Conservation (phyloP, 2,113 vertebrate species). For the Siphamia tubifer region DNA sequence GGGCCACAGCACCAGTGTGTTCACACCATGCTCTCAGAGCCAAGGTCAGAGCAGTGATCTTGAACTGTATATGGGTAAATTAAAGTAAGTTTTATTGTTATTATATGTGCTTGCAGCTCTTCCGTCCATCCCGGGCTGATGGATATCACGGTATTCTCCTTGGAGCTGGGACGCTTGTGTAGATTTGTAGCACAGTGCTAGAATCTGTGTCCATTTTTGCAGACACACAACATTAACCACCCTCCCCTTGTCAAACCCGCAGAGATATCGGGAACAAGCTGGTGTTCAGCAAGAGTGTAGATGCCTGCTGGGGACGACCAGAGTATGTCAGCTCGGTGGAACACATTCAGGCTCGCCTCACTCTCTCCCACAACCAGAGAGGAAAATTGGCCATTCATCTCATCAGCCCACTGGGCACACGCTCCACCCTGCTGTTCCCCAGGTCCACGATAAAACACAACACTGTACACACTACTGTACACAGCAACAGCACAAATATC, state of each 20-base stretch:
- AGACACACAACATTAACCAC: constrained; percentile 60
- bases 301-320: constrained; percentile 87
- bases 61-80: constrained; percentile 1
- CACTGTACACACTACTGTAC: background rate
- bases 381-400: constrained; percentile 95
- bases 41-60: constrained; percentile 77
- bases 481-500: background rate
- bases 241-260: constrained; percentile 39
- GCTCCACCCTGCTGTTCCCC: constrained; percentile 90
- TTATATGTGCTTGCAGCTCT: constrained; percentile 1
- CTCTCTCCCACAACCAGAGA: constrained; percentile 91
- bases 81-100: background rate
- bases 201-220: constrained; percentile 38
- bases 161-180: background rate
- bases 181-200: constrained; percentile 8
- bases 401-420: constrained; percentile 93
- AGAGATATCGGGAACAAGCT: constrained; percentile 92
- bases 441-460: constrained; percentile 77
- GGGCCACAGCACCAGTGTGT: constrained; percentile 90
- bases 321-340: constrained; percentile 89
- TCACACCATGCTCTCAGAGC: constrained; percentile 86
- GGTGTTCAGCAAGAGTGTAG: constrained; percentile 87
- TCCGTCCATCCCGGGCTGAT: constrained; percentile 18
- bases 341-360: constrained; percentile 91
- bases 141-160: constrained; percentile 2